Evolutionary conservation across 2,797 vertebrate species (phyloP).

Genomic region (Morus bassanus): DNA sequence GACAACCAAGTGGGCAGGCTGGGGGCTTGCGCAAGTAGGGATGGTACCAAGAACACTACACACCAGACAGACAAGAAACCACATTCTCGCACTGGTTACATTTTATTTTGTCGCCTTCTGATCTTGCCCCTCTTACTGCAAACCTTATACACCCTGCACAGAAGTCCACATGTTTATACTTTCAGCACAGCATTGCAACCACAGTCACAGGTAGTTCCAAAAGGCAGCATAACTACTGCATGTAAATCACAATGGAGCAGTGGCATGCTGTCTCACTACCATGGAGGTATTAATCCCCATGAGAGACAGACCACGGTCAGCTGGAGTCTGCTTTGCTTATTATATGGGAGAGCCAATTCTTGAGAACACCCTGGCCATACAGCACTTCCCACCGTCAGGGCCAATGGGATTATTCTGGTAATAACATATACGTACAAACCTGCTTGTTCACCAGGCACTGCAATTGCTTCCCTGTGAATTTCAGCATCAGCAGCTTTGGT

Average conservation of each 20-base stretch:
- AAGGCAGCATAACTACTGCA: not conserved
- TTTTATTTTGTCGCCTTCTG: conserved; percentile 19
- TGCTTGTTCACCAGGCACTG: not conserved
- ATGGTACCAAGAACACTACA: not conserved
- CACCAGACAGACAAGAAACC: not conserved
- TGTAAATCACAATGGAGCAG: not conserved
- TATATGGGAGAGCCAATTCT: not conserved
- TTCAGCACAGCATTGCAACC: not conserved
- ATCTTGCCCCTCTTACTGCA: not conserved
- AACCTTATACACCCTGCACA: not conserved
- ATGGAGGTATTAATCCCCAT: not conserved
- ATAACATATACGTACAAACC: not conserved
- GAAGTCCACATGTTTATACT: not conserved
- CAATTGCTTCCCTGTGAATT: not conserved
- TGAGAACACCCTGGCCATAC: not conserved
- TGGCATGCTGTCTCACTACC: not conserved
- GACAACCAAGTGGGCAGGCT: not conserved
- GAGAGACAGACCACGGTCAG: not conserved
- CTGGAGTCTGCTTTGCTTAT: not conserved
- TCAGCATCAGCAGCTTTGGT: not conserved
- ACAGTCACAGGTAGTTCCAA: not conserved
- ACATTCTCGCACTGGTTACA: not conserved
- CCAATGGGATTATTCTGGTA: not conserved
- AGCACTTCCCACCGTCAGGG: not conserved
- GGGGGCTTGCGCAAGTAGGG: not conserved